These are phyloP conservation scores for Kryptolebias ocellatus DNA, from an alignment of 2,797 vertebrate species.

Conservation along the genomic window DNA sequence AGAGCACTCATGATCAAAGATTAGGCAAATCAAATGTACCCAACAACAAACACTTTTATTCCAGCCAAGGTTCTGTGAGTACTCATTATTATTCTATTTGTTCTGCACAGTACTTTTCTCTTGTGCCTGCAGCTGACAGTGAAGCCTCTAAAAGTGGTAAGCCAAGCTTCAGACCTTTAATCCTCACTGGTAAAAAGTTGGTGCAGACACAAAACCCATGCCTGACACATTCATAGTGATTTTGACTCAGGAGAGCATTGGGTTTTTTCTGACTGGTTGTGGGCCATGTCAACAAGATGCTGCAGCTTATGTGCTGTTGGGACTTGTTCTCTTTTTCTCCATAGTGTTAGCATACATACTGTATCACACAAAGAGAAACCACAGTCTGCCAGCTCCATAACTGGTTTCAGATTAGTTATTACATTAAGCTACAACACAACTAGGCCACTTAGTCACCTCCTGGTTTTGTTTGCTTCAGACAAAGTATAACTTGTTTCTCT, in stretches of 20 bases:
- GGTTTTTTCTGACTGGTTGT: conserved; percentile 8
- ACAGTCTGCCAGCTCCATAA: too few species aligned
- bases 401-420: too few species aligned
- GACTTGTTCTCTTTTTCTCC: conserved; percentile 5
- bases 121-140: background rate
- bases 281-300: conserved; percentile 35
- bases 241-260: background rate
- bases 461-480: too few species aligned
- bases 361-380: too few species aligned
- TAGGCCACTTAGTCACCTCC: too few species aligned
- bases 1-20: background rate
- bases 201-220: background rate
- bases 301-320: conserved; percentile 41
- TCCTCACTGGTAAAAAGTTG: background rate
- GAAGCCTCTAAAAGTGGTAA: background rate
- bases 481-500: too few species aligned
- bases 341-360: background rate
- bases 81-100: conserved; percentile 2
- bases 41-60: background rate
- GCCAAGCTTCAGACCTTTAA: background rate
- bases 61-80: background rate
- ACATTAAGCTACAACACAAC: too few species aligned
- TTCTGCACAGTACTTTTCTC: background rate
- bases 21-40: background rate
- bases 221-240: background rate